Base-by-base conservation (phyloP, 2,113 vertebrate genomes). In the Lasiurus cinereus region DNA sequence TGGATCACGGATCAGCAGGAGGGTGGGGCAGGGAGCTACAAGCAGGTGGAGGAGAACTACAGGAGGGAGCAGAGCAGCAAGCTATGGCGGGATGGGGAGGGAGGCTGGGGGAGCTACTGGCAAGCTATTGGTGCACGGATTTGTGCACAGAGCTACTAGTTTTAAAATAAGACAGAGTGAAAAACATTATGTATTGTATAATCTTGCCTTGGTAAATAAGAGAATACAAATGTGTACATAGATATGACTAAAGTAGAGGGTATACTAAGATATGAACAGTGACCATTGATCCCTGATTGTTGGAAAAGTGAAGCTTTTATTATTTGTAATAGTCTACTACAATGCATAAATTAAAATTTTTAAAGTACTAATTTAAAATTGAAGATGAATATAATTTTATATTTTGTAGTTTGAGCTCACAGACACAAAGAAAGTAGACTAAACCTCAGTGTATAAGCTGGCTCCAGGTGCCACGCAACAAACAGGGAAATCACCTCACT, bases 351-450 rank as follows among this genome's bases (percentile, higher is more conserved):
- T 24, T 83, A 76, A 33, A 72, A 70, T 74, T 92, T 95, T 79
- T 21, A 82, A 94, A 86, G 69, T 82, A 72, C 36, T 13, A 80
- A 36, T 73, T 93, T 94, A 54, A 94, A 93, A 66, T 48, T 67
- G 46, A 84, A 36, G 56, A 46, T 22, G 84, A 94, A 79, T 18
- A 79, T 59, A 67, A 78, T 74, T 76, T 80, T 70, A 21, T 54
- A 54, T 54, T 78, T 86, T 79, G 15, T 59, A 67, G 43, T 66
- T 95, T 77, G 86, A 87, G 22, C 22, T 89, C 70, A 73, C 7
- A 79, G 76, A 54, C 22, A 54, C 6, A 27, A 33, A 88, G 48
- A 69, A 76, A 90, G 48, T 15, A 93, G 24, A 79, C n/a, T 3
- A 73, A 66, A 77, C 46, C 52, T 59, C 92, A 24, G 9, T 33